Evolutionary conservation across 2,113 vertebrate species (phyloP), one percentile per base, ranked within the genome.

Genomic region (Clarias macrocephalus): DNA sequence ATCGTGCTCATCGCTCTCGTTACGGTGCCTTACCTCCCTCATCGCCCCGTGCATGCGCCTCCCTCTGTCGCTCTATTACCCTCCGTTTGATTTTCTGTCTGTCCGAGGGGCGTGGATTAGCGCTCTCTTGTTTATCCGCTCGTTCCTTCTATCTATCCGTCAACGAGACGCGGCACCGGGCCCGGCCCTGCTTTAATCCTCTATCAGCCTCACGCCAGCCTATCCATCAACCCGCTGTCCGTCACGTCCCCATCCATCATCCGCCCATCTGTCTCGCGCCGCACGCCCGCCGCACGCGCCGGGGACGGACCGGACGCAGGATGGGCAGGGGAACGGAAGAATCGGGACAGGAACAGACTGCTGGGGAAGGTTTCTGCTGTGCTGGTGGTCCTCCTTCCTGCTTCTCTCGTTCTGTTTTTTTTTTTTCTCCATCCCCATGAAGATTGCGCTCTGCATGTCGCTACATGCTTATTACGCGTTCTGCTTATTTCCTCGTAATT

Each of bases 161-260:
- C 93, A 92, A 90, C 92, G 92, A 93, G 92, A 92, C 88, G 90
- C 93, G 92, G 91, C 80, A 90, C 88, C 90, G 89, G 92, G 88
- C 85, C 84, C 92, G 82, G 91, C 91, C 93, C 93, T 91, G 93
- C 94, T 95, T 95, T 96, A 96, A 96, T 95, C 95, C 93, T 91
- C 92, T 93, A 94, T 95, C 94, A 93, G 93, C 92, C 93, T 60
- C 86, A 91, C 87, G 90, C 91, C 93, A 88, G 89, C 91, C 93
- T 94, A 95, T 96, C 95, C 94, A 94, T 95, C 95, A 95, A 91
- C 91, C 91, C 81, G 89, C 92, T 94, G 94, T 94, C 95, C 93
- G 93, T 95, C 93, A 94, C 90, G 92, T 95, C 94, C 94, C 94
- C 91, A 95, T 94, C 93, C 94, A 94, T 96, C 95, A 96, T 95